These are phyloP conservation scores for Plotosus lineatus DNA, from an alignment of 2,113 vertebrate species.

Conservation along the genomic window DNA sequence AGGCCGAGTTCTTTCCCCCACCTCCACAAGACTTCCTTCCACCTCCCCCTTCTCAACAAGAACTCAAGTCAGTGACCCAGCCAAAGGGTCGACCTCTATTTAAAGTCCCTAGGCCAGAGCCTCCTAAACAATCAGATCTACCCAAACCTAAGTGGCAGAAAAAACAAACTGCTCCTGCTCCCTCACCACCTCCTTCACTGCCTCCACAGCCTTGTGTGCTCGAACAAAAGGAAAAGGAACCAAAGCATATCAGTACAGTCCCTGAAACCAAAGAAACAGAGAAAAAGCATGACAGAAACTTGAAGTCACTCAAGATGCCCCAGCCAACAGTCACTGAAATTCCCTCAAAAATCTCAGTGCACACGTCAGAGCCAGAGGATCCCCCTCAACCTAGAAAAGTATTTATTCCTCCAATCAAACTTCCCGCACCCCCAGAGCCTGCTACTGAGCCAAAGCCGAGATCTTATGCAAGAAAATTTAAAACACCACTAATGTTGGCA, in stretches of 20 bases:
- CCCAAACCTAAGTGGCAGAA: slow-evolving; percentile 71
- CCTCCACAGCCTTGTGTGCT: slow-evolving; percentile 44
- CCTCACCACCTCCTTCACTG: slow-evolving; percentile 55
- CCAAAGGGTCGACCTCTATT: slow-evolving; percentile 64
- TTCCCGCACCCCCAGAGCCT: slow-evolving; percentile 71
- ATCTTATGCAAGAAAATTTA: slow-evolving; percentile 82
- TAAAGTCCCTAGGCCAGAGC: slow-evolving; percentile 73
- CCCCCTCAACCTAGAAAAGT: slow-evolving; percentile 63
- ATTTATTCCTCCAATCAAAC: slow-evolving; percentile 71
- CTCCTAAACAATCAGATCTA: slow-evolving; percentile 61
- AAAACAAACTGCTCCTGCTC: slow-evolving; percentile 59
- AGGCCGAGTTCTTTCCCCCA: slow-evolving; percentile 68
- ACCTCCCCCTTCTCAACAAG: slow-evolving; percentile 70
- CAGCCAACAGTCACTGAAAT: slow-evolving; percentile 47
- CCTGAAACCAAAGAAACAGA: slow-evolving; percentile 57
- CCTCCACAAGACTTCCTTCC: slow-evolving; percentile 71
- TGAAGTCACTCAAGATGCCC: slow-evolving; percentile 45
- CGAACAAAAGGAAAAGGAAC: slow-evolving; percentile 21
- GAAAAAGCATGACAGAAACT: slow-evolving; percentile 49
- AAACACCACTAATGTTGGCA: slow-evolving; percentile 91
- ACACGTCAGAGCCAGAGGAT: slow-evolving; percentile 52
- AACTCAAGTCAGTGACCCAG: slow-evolving; percentile 67
- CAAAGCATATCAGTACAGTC: slow-evolving; percentile 42
- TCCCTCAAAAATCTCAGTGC: slow-evolving; percentile 46
- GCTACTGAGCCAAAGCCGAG: slow-evolving; percentile 63